These are phyloP conservation scores for Myripristis jacobus DNA, from an alignment of 2,797 vertebrate genomes.

Conservation along the genomic window DNA sequence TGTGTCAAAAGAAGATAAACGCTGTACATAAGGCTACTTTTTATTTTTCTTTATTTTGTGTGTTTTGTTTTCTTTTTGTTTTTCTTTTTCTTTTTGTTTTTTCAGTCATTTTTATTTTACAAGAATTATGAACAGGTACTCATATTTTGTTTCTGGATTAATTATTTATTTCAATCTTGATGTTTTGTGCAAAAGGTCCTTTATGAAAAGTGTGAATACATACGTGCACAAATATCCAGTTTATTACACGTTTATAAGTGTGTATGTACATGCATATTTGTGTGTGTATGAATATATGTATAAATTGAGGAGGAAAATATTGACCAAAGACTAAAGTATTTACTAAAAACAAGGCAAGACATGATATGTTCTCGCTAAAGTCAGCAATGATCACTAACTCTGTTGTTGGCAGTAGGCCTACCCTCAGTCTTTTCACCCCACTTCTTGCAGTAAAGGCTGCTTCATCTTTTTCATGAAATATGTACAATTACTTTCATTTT, in stretches of 20 bases:
- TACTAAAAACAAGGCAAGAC: conserved; percentile 81
- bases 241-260: conserved; percentile 80
- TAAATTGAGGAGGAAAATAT: conserved; percentile 83
- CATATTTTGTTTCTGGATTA: conserved; percentile 76
- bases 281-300: conserved; percentile 84
- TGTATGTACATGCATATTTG: conserved; percentile 84
- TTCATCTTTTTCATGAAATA: conserved; percentile 66
- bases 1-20: conserved; percentile 83
- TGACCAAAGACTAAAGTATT: conserved; percentile 89
- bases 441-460: conserved; percentile 56
- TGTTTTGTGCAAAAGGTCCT: conserved; percentile 86
- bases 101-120: conserved; percentile 69
- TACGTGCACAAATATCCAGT: conserved; percentile 84
- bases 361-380: conserved; percentile 74
- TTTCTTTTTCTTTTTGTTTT: conserved; percentile 66
- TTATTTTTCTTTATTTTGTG: conserved; percentile 73
- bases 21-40: conserved; percentile 87
- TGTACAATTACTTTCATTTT: conserved; percentile 69
- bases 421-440: conserved; percentile 49
- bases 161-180: conserved; percentile 85
- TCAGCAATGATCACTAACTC: conserved; percentile 67
- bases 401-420: conserved; percentile 55
- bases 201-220: conserved; percentile 83
- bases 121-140: conserved; percentile 84
- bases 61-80: conserved; percentile 65